A percentile compares a stretch with the other conserved stretches of the same genome.
Evolutionary conservation across 2,113 vertebrate genomes (phyloP).

Genomic region (Corythaixoides concolor): DNA sequence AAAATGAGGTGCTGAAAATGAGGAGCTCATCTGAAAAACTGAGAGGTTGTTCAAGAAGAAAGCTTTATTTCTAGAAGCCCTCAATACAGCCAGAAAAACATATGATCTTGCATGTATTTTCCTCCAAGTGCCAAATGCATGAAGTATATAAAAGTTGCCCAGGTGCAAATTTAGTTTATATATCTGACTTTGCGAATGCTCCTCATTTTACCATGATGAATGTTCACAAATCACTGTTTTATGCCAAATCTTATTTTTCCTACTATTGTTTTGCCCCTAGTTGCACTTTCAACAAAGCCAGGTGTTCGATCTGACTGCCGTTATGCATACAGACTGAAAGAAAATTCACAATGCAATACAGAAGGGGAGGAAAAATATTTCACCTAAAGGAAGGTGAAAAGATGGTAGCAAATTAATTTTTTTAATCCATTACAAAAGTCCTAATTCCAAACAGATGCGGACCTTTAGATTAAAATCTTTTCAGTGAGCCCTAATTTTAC

Average conservation of each 20-base stretch:
- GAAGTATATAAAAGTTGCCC: not conserved
- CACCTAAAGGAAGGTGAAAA: not conserved
- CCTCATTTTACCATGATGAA: conserved; percentile 1
- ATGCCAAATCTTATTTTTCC: not conserved
- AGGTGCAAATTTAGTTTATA: not conserved
- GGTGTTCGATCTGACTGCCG: not conserved
- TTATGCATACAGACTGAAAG: not conserved
- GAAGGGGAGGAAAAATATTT: not conserved
- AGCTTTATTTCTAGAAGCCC: not conserved
- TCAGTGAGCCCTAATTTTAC: not conserved
- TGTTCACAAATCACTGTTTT: not conserved
- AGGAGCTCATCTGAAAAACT: not conserved
- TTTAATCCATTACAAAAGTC: not conserved
- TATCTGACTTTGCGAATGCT: not conserved
- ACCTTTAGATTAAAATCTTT: not conserved
- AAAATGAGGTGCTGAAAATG: not conserved
- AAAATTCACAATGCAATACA: not conserved
- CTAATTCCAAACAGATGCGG: not conserved
- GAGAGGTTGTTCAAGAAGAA: not conserved
- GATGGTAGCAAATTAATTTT: not conserved
- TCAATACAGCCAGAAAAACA: not conserved
- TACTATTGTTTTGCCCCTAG: not conserved
- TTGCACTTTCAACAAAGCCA: not conserved
- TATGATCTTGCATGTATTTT: not conserved
- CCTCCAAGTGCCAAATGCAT: not conserved